These are phyloP conservation scores for Herminia tarsipennalis DNA, from an alignment of 2,888 invertebrate species.

Conservation along the genomic window DNA sequence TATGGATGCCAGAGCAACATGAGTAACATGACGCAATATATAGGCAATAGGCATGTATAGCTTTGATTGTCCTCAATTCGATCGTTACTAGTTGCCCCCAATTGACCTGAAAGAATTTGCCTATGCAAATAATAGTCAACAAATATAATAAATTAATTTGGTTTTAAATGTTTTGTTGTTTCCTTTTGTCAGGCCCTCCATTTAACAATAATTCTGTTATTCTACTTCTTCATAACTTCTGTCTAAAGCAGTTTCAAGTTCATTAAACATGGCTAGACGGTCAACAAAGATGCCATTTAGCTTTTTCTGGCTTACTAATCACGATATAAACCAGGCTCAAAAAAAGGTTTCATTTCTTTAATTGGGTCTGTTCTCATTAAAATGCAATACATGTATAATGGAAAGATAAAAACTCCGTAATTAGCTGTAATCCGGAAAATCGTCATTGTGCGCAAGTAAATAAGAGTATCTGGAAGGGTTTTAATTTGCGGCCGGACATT, in stretches of 20 bases:
- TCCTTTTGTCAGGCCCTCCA: no score
- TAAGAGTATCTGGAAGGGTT: constrained; percentile 48
- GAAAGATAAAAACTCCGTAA: constrained; percentile 40
- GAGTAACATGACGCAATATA: constrained; percentile 5
- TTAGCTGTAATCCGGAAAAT: constrained; percentile 55
- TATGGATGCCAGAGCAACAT: no score
- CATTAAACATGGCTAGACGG: no score
- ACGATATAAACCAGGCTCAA: constrained; percentile 14
- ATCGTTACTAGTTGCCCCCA: constrained; percentile 1
- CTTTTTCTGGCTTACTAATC: constrained; percentile 16
- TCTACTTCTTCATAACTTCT: no score
- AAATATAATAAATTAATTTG: background rate
- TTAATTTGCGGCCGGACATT: constrained; percentile 71
- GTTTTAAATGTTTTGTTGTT: no score
- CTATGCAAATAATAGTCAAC: background rate
- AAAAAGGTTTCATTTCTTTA: constrained; percentile 31
- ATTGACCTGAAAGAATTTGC: constrained; percentile 7
- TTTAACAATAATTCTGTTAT: no score
- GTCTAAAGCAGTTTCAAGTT: no score
- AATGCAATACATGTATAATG: constrained; percentile 35
- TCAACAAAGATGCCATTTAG: no score
- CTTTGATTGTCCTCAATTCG: constrained; percentile 2
- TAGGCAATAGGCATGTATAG: background rate
- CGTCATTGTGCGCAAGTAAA: constrained; percentile 47
- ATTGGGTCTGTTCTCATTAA: constrained; percentile 35